Base-by-base conservation (phyloP, 2,888 invertebrate genomes). In the Leptopilina syphax region DNA sequence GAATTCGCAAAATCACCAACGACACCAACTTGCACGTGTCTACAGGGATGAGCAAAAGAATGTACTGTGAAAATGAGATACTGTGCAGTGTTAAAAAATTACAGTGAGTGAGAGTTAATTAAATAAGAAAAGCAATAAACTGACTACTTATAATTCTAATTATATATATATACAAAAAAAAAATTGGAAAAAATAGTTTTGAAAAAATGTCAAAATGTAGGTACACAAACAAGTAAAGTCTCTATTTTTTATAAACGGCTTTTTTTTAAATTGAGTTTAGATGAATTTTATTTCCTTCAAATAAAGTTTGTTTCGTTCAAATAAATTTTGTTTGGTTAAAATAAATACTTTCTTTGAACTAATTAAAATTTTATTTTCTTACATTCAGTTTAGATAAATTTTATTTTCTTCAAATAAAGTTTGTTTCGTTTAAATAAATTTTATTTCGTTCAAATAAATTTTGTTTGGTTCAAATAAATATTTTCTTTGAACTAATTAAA, bases 1-100 rank as follows among this genome's bases (percentile, higher is more conserved):
- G 63, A 80, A 73, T 44, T 73, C 70, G 77, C 57, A 41, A 80
- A 70, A 77, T 57, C 65, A 65, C 50, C 73, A 57, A 73, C 41
- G 68, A 34, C 65, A 65, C 50, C 73, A 57, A 73, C n/a, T 57
- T 57, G 57, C 57, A 73, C 57, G 73, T 73, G n/a, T 41, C 73
- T 73, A 73, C 73, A 57, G 57, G 34, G 57, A 60, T 73, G 57
- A 73, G 57, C 57, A 73, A 73, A 34, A 34, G 73, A 73, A 73
- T 73, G 34, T 73, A 54, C 34, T 73, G 57, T 73, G 10, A 18
- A 34, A 73, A 73, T 57, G 9, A 57, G 54, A 18, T 73, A 73
- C 57, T 57, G 73, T 73, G 73, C 73, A n/a, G 54, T 73, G 10
- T 73, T 73, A 41, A 57, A 34, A 34, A 50, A 73, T 57, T n/a